Percentiles rank a stretch among this genome's conserved stretches.
Evolutionary conservation across 1,140 invertebrate species (phyloP).

Genomic region (Drosophila bocki): DNA sequence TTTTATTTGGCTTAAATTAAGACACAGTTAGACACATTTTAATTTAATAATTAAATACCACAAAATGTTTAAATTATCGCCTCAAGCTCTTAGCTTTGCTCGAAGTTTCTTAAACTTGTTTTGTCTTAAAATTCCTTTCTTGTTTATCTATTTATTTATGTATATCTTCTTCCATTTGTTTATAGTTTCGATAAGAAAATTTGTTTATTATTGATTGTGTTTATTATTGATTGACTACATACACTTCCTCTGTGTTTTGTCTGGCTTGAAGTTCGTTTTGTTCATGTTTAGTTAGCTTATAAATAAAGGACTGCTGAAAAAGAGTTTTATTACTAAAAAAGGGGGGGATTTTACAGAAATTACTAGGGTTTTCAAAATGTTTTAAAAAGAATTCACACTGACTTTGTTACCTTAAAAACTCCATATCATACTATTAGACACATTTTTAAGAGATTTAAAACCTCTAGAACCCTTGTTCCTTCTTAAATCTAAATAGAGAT

Average conservation of each 20-base stretch:
- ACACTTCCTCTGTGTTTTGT: neutral
- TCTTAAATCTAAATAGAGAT: neutral
- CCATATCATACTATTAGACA: neutral
- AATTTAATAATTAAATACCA: too few relatives aligned
- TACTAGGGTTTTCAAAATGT: too few relatives aligned
- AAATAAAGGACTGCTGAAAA: neutral
- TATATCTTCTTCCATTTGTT: neutral
- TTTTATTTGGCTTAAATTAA: too few relatives aligned
- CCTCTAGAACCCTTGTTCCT: too few relatives aligned
- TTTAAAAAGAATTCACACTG: neutral
- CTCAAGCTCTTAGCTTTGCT: neutral
- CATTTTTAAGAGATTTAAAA: neutral
- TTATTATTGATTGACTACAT: neutral
- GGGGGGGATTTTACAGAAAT: neutral
- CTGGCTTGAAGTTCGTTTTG: neutral
- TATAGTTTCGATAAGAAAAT: slow-evolving; percentile 1
- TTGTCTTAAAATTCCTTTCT: neutral
- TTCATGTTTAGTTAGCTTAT: neutral
- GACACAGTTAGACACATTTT: too few relatives aligned
- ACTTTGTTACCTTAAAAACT: neutral
- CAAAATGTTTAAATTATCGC: too few relatives aligned
- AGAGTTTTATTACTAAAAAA: neutral
- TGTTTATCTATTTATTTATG: neutral
- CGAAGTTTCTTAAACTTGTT: neutral
- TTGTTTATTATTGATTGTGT: slow-evolving; percentile 7